Conservation (phyloP, 1,140 invertebrate species). For the Zaprionus gabonicus region DNA sequence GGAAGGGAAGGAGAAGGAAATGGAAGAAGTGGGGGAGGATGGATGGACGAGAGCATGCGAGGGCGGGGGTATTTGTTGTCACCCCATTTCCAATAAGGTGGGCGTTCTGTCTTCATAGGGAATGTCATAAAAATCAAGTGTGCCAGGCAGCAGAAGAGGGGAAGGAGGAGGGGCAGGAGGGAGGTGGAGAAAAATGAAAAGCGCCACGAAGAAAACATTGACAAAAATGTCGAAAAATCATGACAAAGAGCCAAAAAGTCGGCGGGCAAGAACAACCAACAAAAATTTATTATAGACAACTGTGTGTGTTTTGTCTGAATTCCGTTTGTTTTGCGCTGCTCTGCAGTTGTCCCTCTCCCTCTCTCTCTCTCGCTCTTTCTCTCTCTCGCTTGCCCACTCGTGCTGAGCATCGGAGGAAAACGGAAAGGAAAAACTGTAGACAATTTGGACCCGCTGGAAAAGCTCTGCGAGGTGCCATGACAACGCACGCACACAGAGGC, state of each 20-base stretch:
- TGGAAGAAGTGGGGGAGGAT: background rate
- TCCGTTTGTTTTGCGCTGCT: slow-evolving; percentile 35
- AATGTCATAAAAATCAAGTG: slow-evolving; percentile 56
- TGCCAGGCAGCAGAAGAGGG: background rate
- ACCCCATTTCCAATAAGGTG: slow-evolving; percentile 10
- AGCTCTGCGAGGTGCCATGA: slow-evolving; percentile 64
- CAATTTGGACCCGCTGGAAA: slow-evolving; percentile 49
- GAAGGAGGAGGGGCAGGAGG: background rate
- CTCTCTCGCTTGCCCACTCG: background rate
- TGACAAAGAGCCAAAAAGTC: slow-evolving; percentile 43
- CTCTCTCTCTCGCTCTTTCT: background rate
- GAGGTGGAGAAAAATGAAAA: slow-evolving; percentile 10
- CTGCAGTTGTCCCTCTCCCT: slow-evolving; percentile 23
- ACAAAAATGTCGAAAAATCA: slow-evolving; percentile 54
- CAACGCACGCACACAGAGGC: slow-evolving; percentile 41
- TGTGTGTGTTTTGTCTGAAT: slow-evolving; percentile 57
- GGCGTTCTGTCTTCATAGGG: slow-evolving; percentile 32
- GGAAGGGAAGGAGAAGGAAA: background rate
- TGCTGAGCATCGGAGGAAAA: background rate
- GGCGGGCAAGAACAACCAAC: background rate
- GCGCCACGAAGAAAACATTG: slow-evolving; percentile 30
- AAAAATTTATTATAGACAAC: slow-evolving; percentile 78
- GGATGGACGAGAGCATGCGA: background rate
- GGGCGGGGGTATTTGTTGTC: background rate
- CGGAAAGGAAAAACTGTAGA: slow-evolving; percentile 41